A percentile compares a stretch with the other conserved stretches of the same genome.
Conservation (phyloP, 2,888 invertebrate species). For the Acleris laterana region DNA sequence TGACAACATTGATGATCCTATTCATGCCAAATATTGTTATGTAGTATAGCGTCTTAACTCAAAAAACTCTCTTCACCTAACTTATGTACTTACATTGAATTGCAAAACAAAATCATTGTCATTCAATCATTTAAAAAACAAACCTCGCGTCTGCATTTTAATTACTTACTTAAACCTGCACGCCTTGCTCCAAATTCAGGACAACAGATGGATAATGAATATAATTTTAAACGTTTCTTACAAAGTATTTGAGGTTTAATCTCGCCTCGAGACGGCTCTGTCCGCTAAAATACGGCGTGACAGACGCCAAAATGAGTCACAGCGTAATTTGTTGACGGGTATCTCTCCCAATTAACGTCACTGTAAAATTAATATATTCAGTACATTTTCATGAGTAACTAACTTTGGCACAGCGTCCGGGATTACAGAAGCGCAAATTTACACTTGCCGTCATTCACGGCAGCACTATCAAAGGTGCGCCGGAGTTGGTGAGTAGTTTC, state of each 20-base stretch:
- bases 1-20: too few species aligned
- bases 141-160: background rate
- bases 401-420: slow-evolving; percentile 35
- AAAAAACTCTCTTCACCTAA: too few species aligned
- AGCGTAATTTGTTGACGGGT: slow-evolving; percentile 50
- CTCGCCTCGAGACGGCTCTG: background rate
- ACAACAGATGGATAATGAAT: background rate
- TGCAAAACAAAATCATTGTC: too few species aligned
- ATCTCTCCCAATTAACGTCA: slow-evolving; percentile 49
- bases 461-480: slow-evolving; percentile 14
- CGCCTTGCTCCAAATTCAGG: background rate
- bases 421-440: slow-evolving; percentile 19
- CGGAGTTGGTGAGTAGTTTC: background rate
- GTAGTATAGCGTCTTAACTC: too few species aligned
- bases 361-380: slow-evolving; percentile 51
- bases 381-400: slow-evolving; percentile 41
- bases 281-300: slow-evolving; percentile 18
- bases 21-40: too few species aligned
- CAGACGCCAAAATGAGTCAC: slow-evolving; percentile 38
- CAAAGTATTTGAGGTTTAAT: slow-evolving; percentile 11
- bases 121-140: background rate
- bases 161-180: background rate
- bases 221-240: slow-evolving; percentile 13
- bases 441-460: slow-evolving; percentile 4
- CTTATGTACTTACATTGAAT: too few species aligned